Evolutionary conservation across 2,113 vertebrate genomes (phyloP).

Genomic region (Carassius gibelio): DNA sequence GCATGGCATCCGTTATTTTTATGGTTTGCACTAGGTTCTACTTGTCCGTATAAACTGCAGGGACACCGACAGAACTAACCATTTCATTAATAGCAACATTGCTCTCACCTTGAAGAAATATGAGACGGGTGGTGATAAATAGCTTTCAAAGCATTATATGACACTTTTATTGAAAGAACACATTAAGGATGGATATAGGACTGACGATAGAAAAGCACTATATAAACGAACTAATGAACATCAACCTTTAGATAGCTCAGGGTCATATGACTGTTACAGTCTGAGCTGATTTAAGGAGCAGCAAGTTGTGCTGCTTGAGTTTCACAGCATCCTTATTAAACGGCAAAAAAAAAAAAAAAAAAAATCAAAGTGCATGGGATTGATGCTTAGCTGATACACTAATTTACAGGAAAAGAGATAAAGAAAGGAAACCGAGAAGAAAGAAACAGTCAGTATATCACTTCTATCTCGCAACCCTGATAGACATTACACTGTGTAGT

Average conservation of each 20-base stretch:
- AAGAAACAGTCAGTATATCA: neutral
- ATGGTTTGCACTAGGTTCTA: neutral
- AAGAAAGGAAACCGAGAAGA: neutral
- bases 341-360: neutral
- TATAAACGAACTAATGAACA: neutral
- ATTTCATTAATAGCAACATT: constrained; percentile 19
- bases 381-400: neutral
- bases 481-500: constrained; percentile 11
- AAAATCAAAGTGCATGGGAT: neutral
- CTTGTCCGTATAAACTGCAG: neutral
- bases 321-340: neutral
- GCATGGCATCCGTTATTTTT: neutral
- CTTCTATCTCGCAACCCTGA: neutral
- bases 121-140: neutral
- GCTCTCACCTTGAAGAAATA: constrained; percentile 39
- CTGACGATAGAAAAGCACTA: neutral
- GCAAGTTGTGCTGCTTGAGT: neutral
- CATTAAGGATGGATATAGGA: constrained; percentile 4
- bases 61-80: neutral
- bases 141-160: constrained; percentile 22
- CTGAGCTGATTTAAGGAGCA: neutral
- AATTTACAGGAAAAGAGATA: constrained; percentile 1
- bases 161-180: constrained; percentile 29
- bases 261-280: neutral
- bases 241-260: constrained; percentile 7